These are phyloP conservation scores for Leptoclinus maculatus DNA, from an alignment of 2,797 vertebrate species.

Conservation along the genomic window DNA sequence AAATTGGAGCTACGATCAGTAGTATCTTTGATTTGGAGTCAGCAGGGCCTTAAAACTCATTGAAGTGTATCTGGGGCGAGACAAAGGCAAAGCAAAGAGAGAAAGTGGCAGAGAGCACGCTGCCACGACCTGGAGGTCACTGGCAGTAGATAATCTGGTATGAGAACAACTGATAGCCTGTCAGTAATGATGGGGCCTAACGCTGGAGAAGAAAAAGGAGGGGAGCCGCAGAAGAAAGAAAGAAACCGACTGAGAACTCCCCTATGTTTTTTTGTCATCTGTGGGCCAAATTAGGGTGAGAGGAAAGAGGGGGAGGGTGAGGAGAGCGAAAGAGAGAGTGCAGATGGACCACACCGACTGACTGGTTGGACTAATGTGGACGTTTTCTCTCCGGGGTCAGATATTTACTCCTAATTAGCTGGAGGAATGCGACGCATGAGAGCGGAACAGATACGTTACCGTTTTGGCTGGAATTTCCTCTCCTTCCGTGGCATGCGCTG, in stretches of 20 bases:
- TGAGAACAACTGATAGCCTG: constrained; percentile 78
- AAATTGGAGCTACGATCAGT: constrained; percentile 22
- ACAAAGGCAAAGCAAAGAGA: constrained; percentile 72
- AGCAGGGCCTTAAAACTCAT: constrained; percentile 57
- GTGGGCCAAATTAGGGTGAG: constrained; percentile 76
- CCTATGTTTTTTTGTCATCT: constrained; percentile 84
- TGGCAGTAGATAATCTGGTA: constrained; percentile 78
- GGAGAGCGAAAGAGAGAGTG: constrained; percentile 70
- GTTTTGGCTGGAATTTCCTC: constrained; percentile 86
- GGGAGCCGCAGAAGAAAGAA: constrained; percentile 62
- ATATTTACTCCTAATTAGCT: constrained; percentile 89
- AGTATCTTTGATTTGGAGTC: constrained; percentile 70
- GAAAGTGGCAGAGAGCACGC: constrained; percentile 72
- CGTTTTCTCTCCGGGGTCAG: constrained; percentile 85
- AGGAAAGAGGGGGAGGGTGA: constrained; percentile 24
- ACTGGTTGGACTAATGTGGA: constrained; percentile 81
- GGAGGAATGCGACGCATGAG: constrained; percentile 86
- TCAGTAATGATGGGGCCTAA: constrained; percentile 76
- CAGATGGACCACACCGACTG: constrained; percentile 87
- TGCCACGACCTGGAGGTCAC: constrained; percentile 72
- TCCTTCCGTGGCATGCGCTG: constrained; percentile 82
- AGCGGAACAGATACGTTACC: constrained; percentile 88
- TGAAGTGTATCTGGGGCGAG: constrained; percentile 57
- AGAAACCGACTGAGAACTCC: constrained; percentile 72
- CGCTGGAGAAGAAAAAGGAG: constrained; percentile 63